phyloP scores from a whole-genome alignment of 1,140 invertebrate species.

The Drosophila parvula region DNA sequence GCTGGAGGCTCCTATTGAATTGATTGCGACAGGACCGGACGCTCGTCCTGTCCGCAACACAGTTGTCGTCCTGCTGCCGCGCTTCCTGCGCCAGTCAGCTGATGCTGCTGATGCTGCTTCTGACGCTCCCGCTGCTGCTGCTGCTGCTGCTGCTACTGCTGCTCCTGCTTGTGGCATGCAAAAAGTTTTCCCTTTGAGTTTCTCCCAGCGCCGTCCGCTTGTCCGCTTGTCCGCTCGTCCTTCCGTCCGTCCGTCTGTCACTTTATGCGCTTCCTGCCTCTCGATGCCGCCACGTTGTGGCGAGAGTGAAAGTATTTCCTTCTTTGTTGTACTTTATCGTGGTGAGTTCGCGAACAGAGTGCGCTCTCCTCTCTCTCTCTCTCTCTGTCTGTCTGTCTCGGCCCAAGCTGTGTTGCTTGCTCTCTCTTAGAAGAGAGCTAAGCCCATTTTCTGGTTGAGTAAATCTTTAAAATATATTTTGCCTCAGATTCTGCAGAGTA shows the following conservation, averaged over 20 bases:
- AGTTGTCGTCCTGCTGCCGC: constrained; percentile 43
- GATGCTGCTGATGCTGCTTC: constrained; percentile 49
- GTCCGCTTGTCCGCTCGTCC: constrained; percentile 9
- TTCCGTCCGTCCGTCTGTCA: constrained; percentile 58
- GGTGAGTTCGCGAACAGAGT: constrained; percentile 43
- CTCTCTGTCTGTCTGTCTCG: neutral
- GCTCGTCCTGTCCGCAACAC: constrained; percentile 58
- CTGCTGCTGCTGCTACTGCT: constrained; percentile 29
- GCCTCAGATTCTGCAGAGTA: constrained; percentile 4
- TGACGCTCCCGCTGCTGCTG: constrained; percentile 34
- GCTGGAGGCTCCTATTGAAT: constrained; percentile 65
- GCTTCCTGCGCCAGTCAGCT: constrained; percentile 77
- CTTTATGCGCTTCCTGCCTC: constrained; percentile 75
- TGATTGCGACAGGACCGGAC: constrained; percentile 59
- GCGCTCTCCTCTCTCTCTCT: constrained; percentile 8
- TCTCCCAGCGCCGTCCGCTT: constrained; percentile 38
- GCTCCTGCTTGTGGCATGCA: constrained; percentile 56
- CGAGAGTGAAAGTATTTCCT: constrained; percentile 75
- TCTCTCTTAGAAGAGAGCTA: constrained; percentile 31
- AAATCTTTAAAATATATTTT: constrained; percentile 45
- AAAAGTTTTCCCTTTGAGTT: constrained; percentile 56
- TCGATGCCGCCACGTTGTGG: constrained; percentile 78
- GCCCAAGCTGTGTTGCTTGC: constrained; percentile 13
- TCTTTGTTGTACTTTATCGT: constrained; percentile 45
- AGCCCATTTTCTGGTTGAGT: constrained; percentile 59